Percentiles rank a stretch among this genome's conserved stretches.
These are phyloP conservation scores for Megaceryle maxima DNA, from an alignment of 2,113 vertebrate species.

Conservation along the genomic window DNA sequence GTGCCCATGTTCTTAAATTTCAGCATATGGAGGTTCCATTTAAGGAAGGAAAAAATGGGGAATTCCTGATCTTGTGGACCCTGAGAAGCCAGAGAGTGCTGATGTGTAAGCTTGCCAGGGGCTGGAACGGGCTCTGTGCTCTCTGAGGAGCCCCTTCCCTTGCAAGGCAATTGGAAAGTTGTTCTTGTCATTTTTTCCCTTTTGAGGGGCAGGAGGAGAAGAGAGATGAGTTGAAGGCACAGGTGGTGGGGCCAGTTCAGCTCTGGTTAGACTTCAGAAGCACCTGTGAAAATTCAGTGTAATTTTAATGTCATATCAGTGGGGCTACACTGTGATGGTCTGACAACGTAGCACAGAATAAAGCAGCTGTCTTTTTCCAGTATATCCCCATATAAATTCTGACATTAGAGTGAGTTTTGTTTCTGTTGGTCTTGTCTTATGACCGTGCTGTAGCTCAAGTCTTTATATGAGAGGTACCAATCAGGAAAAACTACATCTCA, in stretches of 20 bases:
- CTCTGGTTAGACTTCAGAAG: not conserved
- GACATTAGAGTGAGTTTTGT: not conserved
- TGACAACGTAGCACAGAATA: not conserved
- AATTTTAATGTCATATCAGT: not conserved
- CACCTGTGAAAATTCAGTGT: not conserved
- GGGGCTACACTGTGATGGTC: not conserved
- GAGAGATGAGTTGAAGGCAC: accelerated
- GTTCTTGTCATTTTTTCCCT: not conserved
- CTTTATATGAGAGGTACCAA: not conserved
- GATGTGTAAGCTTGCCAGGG: not conserved
- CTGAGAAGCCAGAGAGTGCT: not conserved
- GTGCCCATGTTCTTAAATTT: not conserved
- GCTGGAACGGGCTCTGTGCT: not conserved
- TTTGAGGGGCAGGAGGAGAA: not conserved
- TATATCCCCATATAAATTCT: not conserved
- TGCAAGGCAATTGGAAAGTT: not conserved
- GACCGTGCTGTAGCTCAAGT: too few species aligned
- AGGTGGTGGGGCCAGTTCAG: not conserved
- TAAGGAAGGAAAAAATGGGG: not conserved
- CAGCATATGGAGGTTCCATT: not conserved
- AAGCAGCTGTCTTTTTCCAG: not conserved
- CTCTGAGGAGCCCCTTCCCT: not conserved
- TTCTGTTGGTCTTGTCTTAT: not conserved
- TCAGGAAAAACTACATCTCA: not conserved
- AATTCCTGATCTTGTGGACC: not conserved